A percentile compares a stretch with the other conserved stretches of the same genome.
phyloP scores from a whole-genome alignment of 2,797 vertebrate species.

The Karalla daura region DNA sequence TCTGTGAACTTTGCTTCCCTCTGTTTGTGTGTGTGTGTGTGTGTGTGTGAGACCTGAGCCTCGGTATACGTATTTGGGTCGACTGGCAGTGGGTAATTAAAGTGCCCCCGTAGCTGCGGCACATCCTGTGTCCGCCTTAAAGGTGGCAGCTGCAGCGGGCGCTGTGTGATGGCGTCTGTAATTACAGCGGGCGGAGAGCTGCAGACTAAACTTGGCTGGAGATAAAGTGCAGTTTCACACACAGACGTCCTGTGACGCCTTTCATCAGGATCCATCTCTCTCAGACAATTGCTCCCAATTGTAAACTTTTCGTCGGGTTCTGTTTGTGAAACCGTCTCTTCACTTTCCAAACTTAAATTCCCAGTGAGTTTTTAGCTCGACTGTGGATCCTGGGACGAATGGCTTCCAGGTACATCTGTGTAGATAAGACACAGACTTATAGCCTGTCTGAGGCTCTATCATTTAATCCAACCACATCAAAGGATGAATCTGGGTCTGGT shows the following conservation, averaged over 20 bases:
- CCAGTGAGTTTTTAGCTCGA: slow-evolving; percentile 7
- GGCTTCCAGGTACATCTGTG: slow-evolving; percentile 32
- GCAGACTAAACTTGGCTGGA: slow-evolving; percentile 26
- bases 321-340: not conserved
- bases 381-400: slow-evolving; percentile 25
- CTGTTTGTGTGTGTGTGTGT: slow-evolving; percentile 26
- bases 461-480: slow-evolving; percentile 56
- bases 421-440: slow-evolving; percentile 32
- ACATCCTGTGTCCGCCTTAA: slow-evolving; percentile 52
- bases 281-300: not conserved
- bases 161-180: slow-evolving; percentile 63
- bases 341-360: not conserved
- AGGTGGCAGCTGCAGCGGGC: slow-evolving; percentile 61
- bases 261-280: slow-evolving; percentile 8
- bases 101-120: slow-evolving; percentile 51
- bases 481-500: slow-evolving; percentile 30
- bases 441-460: slow-evolving; percentile 44
- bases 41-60: slow-evolving; percentile 28
- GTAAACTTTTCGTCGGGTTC: not conserved
- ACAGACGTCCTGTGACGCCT: slow-evolving; percentile 7
- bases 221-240: slow-evolving; percentile 12
- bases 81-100: slow-evolving; percentile 78
- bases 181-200: slow-evolving; percentile 57
- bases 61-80: slow-evolving; percentile 19
- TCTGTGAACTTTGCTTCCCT: not conserved